These are phyloP conservation scores for Phoronis australis DNA, from an alignment of 2,888 invertebrate species.

Conservation along the genomic window DNA sequence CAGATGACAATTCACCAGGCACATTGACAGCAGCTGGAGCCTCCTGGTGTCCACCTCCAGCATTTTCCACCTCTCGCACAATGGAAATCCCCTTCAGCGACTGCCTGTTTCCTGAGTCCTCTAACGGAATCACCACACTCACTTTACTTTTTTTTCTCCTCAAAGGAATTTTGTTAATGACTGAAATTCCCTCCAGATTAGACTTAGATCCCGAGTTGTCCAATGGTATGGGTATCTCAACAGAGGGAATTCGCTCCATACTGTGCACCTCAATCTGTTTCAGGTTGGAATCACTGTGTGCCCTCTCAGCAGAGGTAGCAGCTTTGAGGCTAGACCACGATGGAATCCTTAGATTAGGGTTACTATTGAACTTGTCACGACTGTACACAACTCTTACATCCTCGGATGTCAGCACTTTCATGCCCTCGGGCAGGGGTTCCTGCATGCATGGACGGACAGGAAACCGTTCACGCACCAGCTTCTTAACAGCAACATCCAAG, in stretches of 20 bases:
- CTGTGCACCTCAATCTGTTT: not conserved
- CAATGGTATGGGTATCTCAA: not conserved
- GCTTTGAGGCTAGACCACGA: slow-evolving; percentile 2
- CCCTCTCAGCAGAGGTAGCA: not conserved
- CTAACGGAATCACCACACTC: no score
- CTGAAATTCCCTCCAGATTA: no score
- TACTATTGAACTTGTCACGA: slow-evolving; percentile 21
- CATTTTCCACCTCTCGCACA: not conserved
- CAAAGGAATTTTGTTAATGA: no score
- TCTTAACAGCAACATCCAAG: slow-evolving; percentile 31
- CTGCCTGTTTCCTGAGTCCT: no score
- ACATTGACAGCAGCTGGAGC: not conserved
- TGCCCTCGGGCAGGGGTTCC: slow-evolving; percentile 35
- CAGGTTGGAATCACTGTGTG: not conserved
- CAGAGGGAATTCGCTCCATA: not conserved
- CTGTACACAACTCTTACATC: slow-evolving; percentile 23
- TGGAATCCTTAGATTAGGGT: slow-evolving; percentile 23
- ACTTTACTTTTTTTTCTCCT: no score
- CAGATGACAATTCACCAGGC: not conserved
- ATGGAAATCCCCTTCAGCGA: no score
- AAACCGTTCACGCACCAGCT: slow-evolving; percentile 33
- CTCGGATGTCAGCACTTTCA: slow-evolving; percentile 38
- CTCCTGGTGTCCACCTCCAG: not conserved
- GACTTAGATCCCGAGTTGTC: no score
- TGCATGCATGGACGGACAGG: slow-evolving; percentile 38